Percentiles rank a stretch among this genome's conserved stretches.
Conservation (phyloP, 2,113 vertebrate species). For the Heterocephalus glaber region DNA sequence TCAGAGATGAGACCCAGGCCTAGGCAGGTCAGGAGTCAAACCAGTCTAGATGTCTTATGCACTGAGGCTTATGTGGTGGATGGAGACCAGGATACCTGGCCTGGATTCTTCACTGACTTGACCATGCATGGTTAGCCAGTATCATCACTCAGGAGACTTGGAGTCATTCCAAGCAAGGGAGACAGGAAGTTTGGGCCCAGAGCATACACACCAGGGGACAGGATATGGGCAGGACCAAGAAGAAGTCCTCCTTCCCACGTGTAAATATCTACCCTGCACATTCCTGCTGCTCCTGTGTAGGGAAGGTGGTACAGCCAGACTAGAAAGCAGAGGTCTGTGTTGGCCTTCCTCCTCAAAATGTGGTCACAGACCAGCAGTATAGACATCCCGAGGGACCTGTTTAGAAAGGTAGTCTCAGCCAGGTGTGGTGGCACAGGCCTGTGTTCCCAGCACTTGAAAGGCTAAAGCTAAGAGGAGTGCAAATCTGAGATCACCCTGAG, state of each 20-base stretch:
- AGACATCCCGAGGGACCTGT: background rate
- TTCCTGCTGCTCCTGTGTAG: background rate
- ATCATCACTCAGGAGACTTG: background rate
- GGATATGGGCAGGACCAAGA: background rate
- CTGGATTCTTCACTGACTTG: background rate
- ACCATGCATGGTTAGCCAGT: background rate
- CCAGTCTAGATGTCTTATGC: background rate
- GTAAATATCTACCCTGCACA: background rate
- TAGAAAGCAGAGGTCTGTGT: background rate
- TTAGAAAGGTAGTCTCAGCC: background rate
- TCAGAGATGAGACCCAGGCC: background rate
- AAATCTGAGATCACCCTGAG: background rate
- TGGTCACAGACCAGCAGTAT: background rate
- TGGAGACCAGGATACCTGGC: background rate
- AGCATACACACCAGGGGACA: background rate
- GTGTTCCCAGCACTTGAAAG: background rate
- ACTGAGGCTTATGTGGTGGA: background rate
- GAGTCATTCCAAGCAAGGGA: background rate
- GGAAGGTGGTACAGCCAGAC: background rate
- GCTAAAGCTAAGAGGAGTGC: background rate
- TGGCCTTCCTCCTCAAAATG: background rate
- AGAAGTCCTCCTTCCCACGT: background rate
- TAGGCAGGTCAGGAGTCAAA: background rate
- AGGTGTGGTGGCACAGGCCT: background rate
- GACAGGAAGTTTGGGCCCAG: background rate